phyloP scores from a whole-genome alignment of 2,797 vertebrate species.

The Argya squamiceps region DNA sequence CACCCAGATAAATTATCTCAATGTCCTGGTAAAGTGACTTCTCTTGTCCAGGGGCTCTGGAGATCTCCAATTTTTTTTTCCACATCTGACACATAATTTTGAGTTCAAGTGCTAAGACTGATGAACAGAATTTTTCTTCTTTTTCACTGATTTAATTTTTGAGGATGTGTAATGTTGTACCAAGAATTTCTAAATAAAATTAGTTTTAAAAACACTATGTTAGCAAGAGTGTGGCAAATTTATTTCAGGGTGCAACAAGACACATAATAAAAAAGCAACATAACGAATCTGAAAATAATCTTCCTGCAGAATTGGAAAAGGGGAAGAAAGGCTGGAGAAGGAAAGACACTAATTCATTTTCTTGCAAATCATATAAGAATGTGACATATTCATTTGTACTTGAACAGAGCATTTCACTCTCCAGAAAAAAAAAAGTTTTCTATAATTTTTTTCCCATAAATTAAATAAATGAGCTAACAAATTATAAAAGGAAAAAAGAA shows the following conservation, averaged over 20 bases:
- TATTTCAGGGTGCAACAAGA: neutral
- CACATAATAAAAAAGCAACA: neutral
- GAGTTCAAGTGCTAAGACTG: neutral
- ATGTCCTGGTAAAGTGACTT: conserved; percentile 3
- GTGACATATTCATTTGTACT: neutral
- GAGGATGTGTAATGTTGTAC: neutral
- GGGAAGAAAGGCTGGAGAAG: neutral
- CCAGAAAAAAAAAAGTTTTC: neutral
- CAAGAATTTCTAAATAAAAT: neutral
- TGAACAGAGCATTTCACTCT: neutral
- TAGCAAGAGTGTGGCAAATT: neutral
- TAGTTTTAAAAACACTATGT: neutral
- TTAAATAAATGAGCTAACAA: neutral
- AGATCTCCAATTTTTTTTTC: neutral
- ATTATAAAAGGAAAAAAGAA: neutral
- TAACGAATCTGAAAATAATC: neutral
- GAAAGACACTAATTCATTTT: neutral
- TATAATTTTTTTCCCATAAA: neutral
- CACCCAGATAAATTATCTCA: conserved; percentile 38
- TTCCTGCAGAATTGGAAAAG: neutral
- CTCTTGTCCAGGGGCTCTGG: neutral
- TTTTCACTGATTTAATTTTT: neutral
- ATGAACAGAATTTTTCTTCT: neutral
- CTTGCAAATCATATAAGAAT: neutral
- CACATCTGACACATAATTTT: neutral